These are phyloP conservation scores for Styela clava DNA, from an alignment of 23 tunicate genomes.

Conservation along the genomic window DNA sequence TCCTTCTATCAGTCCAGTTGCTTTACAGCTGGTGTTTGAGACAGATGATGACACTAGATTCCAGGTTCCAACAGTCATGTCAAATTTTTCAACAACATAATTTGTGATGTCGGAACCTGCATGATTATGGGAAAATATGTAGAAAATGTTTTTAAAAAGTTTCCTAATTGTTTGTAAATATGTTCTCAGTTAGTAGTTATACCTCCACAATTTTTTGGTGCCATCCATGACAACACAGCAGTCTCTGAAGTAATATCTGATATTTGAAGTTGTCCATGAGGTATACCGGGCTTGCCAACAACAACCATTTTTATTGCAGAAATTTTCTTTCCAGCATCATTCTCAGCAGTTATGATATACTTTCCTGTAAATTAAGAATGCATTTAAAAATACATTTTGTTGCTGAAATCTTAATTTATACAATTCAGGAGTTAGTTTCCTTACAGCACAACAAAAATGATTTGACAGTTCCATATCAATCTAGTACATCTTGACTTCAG, in stretches of 20 bases:
- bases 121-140: too few species aligned
- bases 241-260: conserved; percentile 68
- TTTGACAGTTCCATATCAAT: too few species aligned
- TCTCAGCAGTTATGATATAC: conserved; percentile 64
- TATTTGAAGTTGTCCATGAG: conserved; percentile 60
- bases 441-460: too few species aligned
- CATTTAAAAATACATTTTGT: too few species aligned
- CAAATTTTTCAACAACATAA: conserved; percentile 78
- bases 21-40: conserved; percentile 51
- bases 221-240: conserved; percentile 69
- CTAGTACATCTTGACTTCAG: not conserved
- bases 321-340: conserved; percentile 61
- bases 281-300: conserved; percentile 79
- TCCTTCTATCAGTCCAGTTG: conserved; percentile 63
- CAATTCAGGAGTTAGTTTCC: too few species aligned
- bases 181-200: not conserved
- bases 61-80: conserved; percentile 57
- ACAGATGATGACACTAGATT: conserved; percentile 52
- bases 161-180: too few species aligned
- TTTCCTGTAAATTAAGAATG: conserved; percentile 39
- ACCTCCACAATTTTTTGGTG: conserved; percentile 88
- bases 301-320: conserved; percentile 68
- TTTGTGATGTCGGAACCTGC: conserved; percentile 76
- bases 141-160: too few species aligned
- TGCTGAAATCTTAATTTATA: too few species aligned